A percentile compares a stretch with the other conserved stretches of the same genome.
Evolutionary conservation across 2,888 invertebrate species (phyloP).

Genomic region (Lysandra coridon): DNA sequence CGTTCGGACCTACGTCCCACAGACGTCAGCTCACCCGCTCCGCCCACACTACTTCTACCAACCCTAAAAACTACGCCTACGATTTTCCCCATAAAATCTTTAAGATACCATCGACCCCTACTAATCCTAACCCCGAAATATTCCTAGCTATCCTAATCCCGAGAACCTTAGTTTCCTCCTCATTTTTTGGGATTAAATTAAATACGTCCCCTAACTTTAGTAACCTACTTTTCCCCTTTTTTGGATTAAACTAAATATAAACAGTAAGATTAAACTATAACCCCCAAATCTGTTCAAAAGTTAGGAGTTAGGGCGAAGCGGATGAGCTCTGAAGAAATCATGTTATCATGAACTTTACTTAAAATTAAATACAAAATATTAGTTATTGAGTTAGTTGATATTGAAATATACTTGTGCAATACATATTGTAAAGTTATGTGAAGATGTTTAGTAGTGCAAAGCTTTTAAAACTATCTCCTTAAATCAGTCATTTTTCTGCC

Average conservation of each 20-base stretch:
- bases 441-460: conserved; percentile 42
- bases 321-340: conserved; percentile 61
- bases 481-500: conserved; percentile 40
- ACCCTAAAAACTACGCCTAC: conserved; percentile 23
- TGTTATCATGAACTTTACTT: conserved; percentile 38
- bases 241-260: too few species aligned
- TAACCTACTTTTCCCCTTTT: neutral
- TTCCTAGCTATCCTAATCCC: neutral
- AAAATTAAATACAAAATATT: neutral
- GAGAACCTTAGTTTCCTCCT: neutral
- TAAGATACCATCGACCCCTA: neutral
- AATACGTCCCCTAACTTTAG: neutral
- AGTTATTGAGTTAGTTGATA: neutral
- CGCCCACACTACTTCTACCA: conserved; percentile 58
- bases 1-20: conserved; percentile 89
- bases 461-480: conserved; percentile 36
- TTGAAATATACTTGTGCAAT: neutral
- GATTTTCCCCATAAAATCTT: neutral
- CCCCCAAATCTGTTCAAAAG: conserved; percentile 45
- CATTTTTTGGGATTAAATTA: too few species aligned
- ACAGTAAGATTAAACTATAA: neutral
- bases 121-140: neutral
- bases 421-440: conserved; percentile 34
- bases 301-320: conserved; percentile 79
- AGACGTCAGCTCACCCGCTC: conserved; percentile 70